Evolutionary conservation across 2,797 vertebrate genomes (phyloP).

Genomic region (Myiothlypis chrysogaster): DNA sequence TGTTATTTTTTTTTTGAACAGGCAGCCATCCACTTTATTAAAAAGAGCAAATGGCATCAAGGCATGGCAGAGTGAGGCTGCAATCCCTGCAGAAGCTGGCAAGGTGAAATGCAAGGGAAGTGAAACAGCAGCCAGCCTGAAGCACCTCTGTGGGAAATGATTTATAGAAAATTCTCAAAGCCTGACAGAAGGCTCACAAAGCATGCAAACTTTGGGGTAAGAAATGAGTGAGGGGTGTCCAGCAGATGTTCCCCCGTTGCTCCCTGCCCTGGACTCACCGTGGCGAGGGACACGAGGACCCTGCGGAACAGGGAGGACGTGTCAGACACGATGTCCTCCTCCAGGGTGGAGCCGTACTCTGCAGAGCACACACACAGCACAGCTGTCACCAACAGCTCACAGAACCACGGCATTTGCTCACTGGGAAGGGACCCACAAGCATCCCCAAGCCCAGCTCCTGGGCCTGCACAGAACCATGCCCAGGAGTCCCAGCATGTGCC

Average conservation of each 20-base stretch:
- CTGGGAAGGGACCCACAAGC: neutral
- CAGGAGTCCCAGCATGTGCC: neutral
- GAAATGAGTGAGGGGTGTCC: neutral
- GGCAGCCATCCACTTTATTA: neutral
- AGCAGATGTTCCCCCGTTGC: neutral
- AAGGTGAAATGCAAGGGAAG: neutral
- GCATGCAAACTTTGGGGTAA: neutral
- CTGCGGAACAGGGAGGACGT: conserved; percentile 93
- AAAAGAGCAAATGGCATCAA: neutral
- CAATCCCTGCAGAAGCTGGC: neutral
- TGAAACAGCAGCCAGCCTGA: neutral
- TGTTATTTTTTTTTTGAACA: neutral
- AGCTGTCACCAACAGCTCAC: neutral
- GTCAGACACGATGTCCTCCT: conserved; percentile 88
- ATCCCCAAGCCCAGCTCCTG: neutral
- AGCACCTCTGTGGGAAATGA: neutral
- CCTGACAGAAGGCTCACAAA: neutral
- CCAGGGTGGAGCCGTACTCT: conserved; percentile 84
- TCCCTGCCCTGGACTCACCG: conserved; percentile 75
- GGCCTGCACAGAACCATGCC: neutral
- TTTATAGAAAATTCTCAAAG: neutral
- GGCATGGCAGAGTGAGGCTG: neutral
- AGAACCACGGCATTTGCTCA: neutral
- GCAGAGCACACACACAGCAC: neutral
- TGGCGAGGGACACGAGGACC: conserved; percentile 89